phyloP scores from a whole-genome alignment of 2,888 invertebrate species.

The Nemapogon koenigi region DNA sequence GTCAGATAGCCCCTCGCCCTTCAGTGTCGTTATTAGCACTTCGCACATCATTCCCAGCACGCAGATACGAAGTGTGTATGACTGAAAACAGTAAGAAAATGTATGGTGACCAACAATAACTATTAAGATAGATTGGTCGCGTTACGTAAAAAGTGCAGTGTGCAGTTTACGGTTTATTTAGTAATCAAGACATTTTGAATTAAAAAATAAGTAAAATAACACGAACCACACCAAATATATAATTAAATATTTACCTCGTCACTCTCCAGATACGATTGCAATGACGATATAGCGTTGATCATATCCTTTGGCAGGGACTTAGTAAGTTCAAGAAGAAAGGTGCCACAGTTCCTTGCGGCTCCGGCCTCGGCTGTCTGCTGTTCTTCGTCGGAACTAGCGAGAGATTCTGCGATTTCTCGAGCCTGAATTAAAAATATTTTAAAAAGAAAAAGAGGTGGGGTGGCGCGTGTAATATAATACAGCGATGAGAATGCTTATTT shows the following conservation, averaged over 20 bases:
- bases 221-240: not conserved
- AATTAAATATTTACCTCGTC: constrained; percentile 43
- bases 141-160: not conserved
- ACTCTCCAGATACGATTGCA: constrained; percentile 67
- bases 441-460: no score
- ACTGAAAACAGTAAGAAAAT: constrained; percentile 35
- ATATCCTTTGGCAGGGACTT: constrained; percentile 67
- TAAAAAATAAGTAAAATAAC: not conserved
- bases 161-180: not conserved
- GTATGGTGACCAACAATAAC: not conserved
- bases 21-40: constrained; percentile 74
- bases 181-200: no score
- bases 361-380: constrained; percentile 39
- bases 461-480: no score
- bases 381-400: constrained; percentile 56
- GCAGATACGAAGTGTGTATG: constrained; percentile 77
- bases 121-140: not conserved
- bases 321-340: constrained; percentile 70
- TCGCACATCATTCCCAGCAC: constrained; percentile 84
- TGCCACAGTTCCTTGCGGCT: constrained; percentile 52
- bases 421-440: no score
- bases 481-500: no score
- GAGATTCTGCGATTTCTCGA: constrained; percentile 74
- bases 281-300: constrained; percentile 65
- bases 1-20: constrained; percentile 73